These are phyloP conservation scores for Chrysogorgia sp. DNA, from an alignment of 92 coral and sea anemone genomes.

Conservation along the genomic window DNA sequence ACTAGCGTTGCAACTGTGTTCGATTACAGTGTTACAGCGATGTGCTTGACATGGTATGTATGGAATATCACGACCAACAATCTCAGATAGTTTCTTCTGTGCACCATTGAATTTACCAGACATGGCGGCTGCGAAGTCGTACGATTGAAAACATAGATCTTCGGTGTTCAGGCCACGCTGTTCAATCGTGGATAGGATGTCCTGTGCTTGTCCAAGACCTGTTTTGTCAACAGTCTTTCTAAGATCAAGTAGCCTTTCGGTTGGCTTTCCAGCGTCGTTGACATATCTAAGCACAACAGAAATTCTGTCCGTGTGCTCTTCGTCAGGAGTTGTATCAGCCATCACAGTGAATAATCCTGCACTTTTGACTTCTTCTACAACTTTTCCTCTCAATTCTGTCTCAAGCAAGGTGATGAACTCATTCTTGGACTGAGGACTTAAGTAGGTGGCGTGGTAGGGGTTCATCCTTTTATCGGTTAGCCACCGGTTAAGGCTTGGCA, in stretches of 20 bases:
- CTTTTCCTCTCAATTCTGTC: constrained; percentile 26
- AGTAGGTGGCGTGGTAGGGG: constrained; percentile 2
- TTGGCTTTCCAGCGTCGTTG: constrained; percentile 25
- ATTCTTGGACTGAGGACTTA: constrained; percentile 15
- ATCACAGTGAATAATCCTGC: constrained; percentile 14
- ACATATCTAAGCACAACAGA: constrained; percentile 31
- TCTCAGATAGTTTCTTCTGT: constrained; percentile 25
- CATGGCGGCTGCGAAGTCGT: constrained; percentile 36
- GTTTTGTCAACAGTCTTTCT: constrained; percentile 23
- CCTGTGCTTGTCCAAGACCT: constrained; percentile 33
- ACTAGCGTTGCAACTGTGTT: constrained; percentile 31
- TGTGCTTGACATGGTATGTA: constrained; percentile 29
- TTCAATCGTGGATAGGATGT: background rate
- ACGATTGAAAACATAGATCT: constrained; percentile 24
- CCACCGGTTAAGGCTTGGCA: background rate
- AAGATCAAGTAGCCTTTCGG: constrained; percentile 30
- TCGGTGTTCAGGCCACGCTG: constrained; percentile 17
- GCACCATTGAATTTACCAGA: constrained; percentile 31
- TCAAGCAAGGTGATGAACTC: constrained; percentile 37
- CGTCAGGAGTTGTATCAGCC: constrained; percentile 30
- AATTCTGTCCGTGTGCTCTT: constrained; percentile 33
- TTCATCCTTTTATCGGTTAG: too few species aligned
- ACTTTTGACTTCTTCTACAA: constrained; percentile 24
- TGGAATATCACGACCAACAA: constrained; percentile 30
- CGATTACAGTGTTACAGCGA: constrained; percentile 32